phyloP scores from a whole-genome alignment of 2,113 vertebrate species.

The Corynorhinus townsendii region DNA sequence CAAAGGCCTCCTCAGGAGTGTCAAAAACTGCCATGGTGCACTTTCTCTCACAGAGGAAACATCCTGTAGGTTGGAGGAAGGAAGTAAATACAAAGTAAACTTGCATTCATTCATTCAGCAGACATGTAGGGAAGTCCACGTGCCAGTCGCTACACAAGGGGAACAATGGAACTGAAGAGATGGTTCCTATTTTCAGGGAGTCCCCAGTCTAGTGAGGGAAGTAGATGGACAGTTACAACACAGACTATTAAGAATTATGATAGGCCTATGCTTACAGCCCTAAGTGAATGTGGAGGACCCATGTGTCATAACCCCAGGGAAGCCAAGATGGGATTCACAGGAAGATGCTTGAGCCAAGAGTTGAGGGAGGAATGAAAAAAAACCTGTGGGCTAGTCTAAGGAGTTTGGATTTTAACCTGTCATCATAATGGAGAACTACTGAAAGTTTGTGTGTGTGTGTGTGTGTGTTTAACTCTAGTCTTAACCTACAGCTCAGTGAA shows the following conservation, averaged over 20 bases:
- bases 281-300: background rate
- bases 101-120: background rate
- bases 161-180: background rate
- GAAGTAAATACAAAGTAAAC: background rate
- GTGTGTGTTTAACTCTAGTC: background rate
- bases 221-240: background rate
- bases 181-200: background rate
- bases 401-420: background rate
- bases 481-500: background rate
- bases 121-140: background rate
- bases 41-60: background rate
- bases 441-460: background rate
- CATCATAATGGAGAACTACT: background rate
- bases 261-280: background rate
- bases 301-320: background rate
- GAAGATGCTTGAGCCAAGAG: background rate
- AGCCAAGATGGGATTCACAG: background rate
- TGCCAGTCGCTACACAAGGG: background rate
- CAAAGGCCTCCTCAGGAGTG: constrained; percentile 90
- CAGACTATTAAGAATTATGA: background rate
- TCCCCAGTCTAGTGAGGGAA: background rate
- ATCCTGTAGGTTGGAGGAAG: constrained; percentile 53
- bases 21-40: constrained; percentile 85
- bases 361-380: background rate
- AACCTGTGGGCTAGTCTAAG: background rate